Conservation (phyloP, 2,888 invertebrate species). For the Protophormia terraenovae region DNA sequence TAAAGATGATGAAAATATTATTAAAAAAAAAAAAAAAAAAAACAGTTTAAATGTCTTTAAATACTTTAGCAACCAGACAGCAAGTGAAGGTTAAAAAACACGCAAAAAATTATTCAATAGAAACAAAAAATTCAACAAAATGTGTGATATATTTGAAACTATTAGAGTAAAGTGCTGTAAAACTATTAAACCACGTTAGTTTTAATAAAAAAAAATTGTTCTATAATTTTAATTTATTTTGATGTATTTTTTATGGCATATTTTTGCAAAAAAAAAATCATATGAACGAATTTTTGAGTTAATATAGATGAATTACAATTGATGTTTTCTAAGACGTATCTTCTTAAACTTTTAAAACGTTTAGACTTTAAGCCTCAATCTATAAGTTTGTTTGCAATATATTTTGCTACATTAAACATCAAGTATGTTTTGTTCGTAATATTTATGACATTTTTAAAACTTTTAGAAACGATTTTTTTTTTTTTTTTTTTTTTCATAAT, state of each 20-base stretch:
- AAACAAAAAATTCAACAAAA: neutral
- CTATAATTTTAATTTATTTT: constrained; percentile 48
- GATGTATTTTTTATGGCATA: constrained; percentile 10
- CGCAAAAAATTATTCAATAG: neutral
- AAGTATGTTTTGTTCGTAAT: neutral
- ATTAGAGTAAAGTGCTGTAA: no score
- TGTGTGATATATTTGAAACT: neutral
- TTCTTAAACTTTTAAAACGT: neutral
- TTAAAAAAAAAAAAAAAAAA: constrained; percentile 14
- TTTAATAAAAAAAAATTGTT: constrained; percentile 58
- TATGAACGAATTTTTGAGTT: neutral
- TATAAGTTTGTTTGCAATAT: neutral
- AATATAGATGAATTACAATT: constrained; percentile 29
- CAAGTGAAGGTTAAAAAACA: constrained; percentile 52
- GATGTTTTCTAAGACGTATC: constrained; percentile 1
- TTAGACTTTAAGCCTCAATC: constrained; percentile 10
- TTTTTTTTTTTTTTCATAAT: constrained; percentile 62
- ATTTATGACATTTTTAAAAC: constrained; percentile 51
- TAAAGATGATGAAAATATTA: neutral
- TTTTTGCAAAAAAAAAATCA: neutral
- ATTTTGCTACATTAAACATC: neutral
- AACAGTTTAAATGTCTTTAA: constrained; percentile 35
- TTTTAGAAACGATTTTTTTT: constrained; percentile 29
- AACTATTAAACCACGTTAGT: no score
- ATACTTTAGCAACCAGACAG: neutral